These are phyloP conservation scores for Holacanthus passer DNA, from an alignment of 2,113 vertebrate species.

Conservation along the genomic window DNA sequence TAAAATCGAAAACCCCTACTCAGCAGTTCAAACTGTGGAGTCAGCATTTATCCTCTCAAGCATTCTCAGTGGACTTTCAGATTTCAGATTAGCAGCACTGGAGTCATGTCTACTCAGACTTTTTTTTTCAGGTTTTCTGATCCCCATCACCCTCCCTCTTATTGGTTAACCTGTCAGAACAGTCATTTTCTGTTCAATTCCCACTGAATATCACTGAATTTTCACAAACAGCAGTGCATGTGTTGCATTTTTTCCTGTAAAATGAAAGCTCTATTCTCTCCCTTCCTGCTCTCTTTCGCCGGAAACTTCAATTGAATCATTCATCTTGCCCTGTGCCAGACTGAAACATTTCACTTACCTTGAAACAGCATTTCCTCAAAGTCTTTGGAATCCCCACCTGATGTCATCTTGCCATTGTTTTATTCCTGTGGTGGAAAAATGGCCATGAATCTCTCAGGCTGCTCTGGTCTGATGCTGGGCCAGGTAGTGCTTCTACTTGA, in stretches of 20 bases:
- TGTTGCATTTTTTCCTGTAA: neutral
- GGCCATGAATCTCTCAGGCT: conserved; percentile 18
- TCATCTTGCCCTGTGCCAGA: neutral
- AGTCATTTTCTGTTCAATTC: neutral
- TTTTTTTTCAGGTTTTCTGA: neutral
- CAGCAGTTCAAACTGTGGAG: conserved; percentile 50
- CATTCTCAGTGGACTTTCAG: conserved; percentile 46
- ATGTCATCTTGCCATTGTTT: conserved; percentile 29
- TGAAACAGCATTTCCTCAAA: neutral
- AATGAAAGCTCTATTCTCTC: neutral
- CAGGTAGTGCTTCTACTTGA: conserved; percentile 35
- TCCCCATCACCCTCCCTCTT: neutral
- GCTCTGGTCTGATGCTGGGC: conserved; percentile 37
- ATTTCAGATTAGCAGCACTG: conserved; percentile 43
- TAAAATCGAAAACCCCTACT: conserved; percentile 39
- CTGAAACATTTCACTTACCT: neutral
- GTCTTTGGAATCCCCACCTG: conserved; percentile 15
- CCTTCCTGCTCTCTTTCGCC: neutral
- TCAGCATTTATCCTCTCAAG: conserved; percentile 46
- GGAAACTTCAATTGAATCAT: neutral
- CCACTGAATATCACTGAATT: neutral
- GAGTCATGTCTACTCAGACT: conserved; percentile 19
- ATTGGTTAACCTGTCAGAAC: conserved; percentile 1
- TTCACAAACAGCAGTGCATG: neutral
- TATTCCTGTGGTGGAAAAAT: conserved; percentile 13